Conservation (phyloP, 2,888 invertebrate species). For the Drosophila diplacantha region DNA sequence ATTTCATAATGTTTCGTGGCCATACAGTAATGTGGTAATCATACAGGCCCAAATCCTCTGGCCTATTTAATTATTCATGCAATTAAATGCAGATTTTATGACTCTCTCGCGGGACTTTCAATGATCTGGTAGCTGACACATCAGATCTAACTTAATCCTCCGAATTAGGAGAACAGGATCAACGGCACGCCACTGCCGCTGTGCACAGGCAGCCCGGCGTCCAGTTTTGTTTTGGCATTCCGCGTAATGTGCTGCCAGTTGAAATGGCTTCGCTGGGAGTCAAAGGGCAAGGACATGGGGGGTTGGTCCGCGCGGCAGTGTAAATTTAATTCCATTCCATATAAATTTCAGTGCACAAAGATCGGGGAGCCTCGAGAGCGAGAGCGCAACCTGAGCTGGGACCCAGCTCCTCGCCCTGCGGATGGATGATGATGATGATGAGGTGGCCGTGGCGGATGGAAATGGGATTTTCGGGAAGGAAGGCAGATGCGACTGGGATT, state of each 20-base stretch:
- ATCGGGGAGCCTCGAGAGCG: conserved; percentile 10
- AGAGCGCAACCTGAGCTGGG: conserved; percentile 25
- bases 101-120: too few relatives aligned
- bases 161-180: neutral
- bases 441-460: conserved; percentile 4
- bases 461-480: conserved; percentile 12
- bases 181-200: neutral
- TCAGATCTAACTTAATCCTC: neutral
- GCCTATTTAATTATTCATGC: neutral
- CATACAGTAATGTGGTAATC: neutral
- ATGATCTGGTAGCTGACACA: conserved; percentile 1
- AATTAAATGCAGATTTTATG: neutral
- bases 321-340: conserved; percentile 45
- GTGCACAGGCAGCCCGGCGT: conserved; percentile 4
- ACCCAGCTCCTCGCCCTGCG: conserved; percentile 17
- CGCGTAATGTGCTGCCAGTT: conserved; percentile 26
- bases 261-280: conserved; percentile 32
- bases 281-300: conserved; percentile 11
- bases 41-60: neutral
- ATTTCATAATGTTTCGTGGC: neutral
- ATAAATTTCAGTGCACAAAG: conserved; percentile 32
- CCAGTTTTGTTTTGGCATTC: conserved; percentile 14
- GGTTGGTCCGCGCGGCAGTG: conserved; percentile 12
- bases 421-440: conserved; percentile 30
- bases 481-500: conserved; percentile 9